phyloP scores from a whole-genome alignment of 2,888 invertebrate species.

The Drosophila conformis region DNA sequence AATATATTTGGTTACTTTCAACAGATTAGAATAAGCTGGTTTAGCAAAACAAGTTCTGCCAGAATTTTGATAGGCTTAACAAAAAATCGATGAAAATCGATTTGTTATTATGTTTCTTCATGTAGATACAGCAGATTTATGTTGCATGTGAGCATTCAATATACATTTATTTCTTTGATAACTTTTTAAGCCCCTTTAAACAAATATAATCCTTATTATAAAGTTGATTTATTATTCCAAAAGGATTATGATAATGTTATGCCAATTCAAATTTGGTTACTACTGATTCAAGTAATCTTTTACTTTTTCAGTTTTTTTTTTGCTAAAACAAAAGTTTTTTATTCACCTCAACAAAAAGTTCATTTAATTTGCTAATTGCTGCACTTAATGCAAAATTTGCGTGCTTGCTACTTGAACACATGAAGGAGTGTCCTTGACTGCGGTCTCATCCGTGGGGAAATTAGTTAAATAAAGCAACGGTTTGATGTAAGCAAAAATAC shows the following conservation, averaged over 20 bases:
- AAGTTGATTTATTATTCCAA: neutral
- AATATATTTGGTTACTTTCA: neutral
- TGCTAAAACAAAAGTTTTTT: slow-evolving; percentile 36
- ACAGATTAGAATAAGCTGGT: neutral
- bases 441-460: slow-evolving; percentile 54
- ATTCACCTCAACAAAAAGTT: slow-evolving; percentile 49
- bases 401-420: slow-evolving; percentile 48
- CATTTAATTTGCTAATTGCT: slow-evolving; percentile 72
- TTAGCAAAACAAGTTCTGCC: neutral
- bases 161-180: rapidly evolving
- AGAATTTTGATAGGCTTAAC: neutral
- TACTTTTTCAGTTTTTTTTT: neutral
- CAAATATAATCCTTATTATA: neutral
- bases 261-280: neutral
- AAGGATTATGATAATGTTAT: neutral
- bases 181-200: neutral
- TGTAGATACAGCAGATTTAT: neutral
- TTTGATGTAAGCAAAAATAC: slow-evolving; percentile 67
- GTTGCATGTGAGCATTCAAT: neutral
- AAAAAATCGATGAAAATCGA: neutral
- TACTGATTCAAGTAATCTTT: neutral
- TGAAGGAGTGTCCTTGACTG: slow-evolving; percentile 48
- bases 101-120: neutral
- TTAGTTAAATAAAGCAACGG: slow-evolving; percentile 62
- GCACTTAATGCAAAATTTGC: slow-evolving; percentile 72